Evolutionary conservation across 2,888 invertebrate species (phyloP), one percentile per base, ranked within the genome.

Genomic region (Trissolcus brochymenae): DNA sequence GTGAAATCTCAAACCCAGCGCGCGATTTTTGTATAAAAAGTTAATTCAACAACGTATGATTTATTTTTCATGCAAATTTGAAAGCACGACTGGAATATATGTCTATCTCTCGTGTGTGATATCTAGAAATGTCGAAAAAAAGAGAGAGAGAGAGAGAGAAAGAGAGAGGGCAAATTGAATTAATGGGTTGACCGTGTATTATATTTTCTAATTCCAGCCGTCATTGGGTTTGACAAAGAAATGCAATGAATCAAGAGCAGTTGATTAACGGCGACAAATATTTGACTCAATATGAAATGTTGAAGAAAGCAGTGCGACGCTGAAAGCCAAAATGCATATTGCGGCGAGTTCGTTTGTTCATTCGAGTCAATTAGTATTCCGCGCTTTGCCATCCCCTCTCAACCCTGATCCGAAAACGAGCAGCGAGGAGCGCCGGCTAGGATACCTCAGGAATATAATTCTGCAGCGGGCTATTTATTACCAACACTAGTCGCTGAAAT

Each of bases 401-500:
- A 53, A 17, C n/a, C 19, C 40, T 56, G 40, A 17, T 14, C 59
- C 55, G 62, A 72, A 78, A 78, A 71, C 72, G 78, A 67, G 75
- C 76, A 72, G 54, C 62, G 41, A 19, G 51, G 56, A 43, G 35
- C 21, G 35, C 59, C 43, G 50, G 60, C 60, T 17, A 40, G 56
- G 53, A 46, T 79, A 81, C 79, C 82, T 82, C 81, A 81, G 80
- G 81, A 85, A 86, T 84, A 86, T 86, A 85, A 86, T 86, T 85
- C 83, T 82, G 80, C 80, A 80, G 81, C 78, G 81, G 82, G 84
- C 84, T 87, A 87, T 87, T 87, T 88, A 87, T 85, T 83, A 83
- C 85, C 80, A 81, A 84, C 83, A 82, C 81, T 82, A 81, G 83
- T 80, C 82, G 84, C 78, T 87, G 87, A 88, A 87, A 88, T 88